Evolutionary conservation across 2,797 vertebrate species (phyloP), one percentile per base, ranked within the genome.

Genomic region (Aulostomus chinensis): DNA sequence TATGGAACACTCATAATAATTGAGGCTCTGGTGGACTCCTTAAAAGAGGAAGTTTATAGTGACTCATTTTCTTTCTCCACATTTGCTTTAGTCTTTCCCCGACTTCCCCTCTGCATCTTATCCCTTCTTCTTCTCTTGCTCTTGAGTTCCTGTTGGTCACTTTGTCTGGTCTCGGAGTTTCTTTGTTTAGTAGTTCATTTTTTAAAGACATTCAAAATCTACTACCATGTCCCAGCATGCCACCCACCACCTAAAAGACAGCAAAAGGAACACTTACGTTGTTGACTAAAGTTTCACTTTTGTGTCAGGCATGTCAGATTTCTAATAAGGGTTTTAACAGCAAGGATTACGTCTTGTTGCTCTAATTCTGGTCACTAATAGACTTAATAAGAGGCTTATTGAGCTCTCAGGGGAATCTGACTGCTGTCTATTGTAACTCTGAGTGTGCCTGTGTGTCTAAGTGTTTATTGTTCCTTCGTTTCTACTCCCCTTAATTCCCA

Each of bases 331-430:
- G 48, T 68, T 68, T 63, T 63, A 75, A 58, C 48, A 55, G 25
- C 1, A 7, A 50, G 74, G 66, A 77, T 78, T 72, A 67, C 48
- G 56, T 59, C 51, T 46, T 58, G 15, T 40, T 56, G 33, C 42
- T 60, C 52, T 60, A 47, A 54, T 68, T 73, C 48, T 61, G 72
- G 48, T 63, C 64, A 58, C 58, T 71, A 73, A 73, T 78, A 57
- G 48, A 77, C 61, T 59, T 81, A 80, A 77, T 81, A 70, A 73
- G 57, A 59, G 68, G 56, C 61, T 66, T 73, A 74, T 65, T 21
- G 29, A 38, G 67, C 73, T 69, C 66, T 47, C 51, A 13, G 3
- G 17, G 57, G 67, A 61, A 66, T 73, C 53, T 3, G 0, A 50
- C 65, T 65, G 52, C 64, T 49, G 56, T 50, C 66, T 68, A 28